Evolutionary conservation across 2,797 vertebrate species (phyloP).

Genomic region (Pteropus rufus): DNA sequence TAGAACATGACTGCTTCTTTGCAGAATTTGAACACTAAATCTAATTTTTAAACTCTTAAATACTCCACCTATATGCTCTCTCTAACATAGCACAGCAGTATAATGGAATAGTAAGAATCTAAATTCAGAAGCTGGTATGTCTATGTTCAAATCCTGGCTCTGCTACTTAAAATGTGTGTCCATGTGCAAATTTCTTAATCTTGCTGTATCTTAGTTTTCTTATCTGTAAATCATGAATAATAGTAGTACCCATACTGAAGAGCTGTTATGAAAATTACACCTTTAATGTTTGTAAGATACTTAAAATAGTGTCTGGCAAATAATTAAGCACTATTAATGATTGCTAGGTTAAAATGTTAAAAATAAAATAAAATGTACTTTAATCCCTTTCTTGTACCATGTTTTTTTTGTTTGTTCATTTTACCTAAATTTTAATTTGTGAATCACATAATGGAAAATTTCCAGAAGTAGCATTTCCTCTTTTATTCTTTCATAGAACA

Average conservation of each 20-base stretch:
- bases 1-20: background rate
- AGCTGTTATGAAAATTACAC: background rate
- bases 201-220: background rate
- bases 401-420: background rate
- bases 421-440: background rate
- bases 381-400: background rate
- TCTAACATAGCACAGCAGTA: background rate
- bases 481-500: background rate
- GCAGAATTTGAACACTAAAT: background rate
- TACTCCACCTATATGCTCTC: background rate
- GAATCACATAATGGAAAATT: background rate
- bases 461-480: background rate
- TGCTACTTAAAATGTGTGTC: background rate
- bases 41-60: slow-evolving; percentile 30
- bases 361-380: slow-evolving; percentile 5
- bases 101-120: background rate
- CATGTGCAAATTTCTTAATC: background rate
- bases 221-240: background rate
- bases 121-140: background rate
- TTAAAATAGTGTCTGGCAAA: background rate
- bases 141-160: background rate
- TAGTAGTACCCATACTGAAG: background rate
- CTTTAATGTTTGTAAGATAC: background rate
- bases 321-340: background rate
- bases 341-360: background rate